phyloP scores from a whole-genome alignment of 2,797 vertebrate genomes.

The Sebastes hopkinsi region DNA sequence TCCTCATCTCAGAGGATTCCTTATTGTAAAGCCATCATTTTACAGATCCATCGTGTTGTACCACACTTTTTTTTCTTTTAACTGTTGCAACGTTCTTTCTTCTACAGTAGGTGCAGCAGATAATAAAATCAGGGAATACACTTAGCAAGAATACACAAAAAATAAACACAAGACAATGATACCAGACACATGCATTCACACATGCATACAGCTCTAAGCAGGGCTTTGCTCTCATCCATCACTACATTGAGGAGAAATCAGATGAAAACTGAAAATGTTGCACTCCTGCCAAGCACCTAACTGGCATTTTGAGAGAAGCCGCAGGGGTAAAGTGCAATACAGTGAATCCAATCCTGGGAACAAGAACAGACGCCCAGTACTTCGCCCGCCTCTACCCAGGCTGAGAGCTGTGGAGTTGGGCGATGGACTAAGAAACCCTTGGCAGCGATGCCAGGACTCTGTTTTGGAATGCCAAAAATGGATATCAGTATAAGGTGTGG shows the following conservation, averaged over 20 bases:
- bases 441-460: slow-evolving; percentile 43
- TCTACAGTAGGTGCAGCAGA: not conserved
- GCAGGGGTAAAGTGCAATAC: slow-evolving; percentile 35
- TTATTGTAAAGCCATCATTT: not conserved
- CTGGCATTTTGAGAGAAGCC: slow-evolving; percentile 53
- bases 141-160: not conserved
- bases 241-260: slow-evolving; percentile 13
- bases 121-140: not conserved
- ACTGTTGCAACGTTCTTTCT: not conserved
- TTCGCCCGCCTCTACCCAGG: slow-evolving; percentile 35
- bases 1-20: not conserved
- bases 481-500: slow-evolving; percentile 49
- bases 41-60: not conserved
- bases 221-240: slow-evolving; percentile 8
- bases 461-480: slow-evolving; percentile 57
- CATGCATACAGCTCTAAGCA: not conserved
- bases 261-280: slow-evolving; percentile 40
- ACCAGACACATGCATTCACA: not conserved
- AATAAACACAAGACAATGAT: not conserved
- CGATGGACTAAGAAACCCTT: slow-evolving; percentile 46
- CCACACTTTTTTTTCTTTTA: not conserved
- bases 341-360: slow-evolving; percentile 54
- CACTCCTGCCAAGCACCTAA: slow-evolving; percentile 49
- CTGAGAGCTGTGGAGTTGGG: slow-evolving; percentile 47
- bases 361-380: slow-evolving; percentile 45